Evolutionary conservation across 2,888 invertebrate species (phyloP), one percentile per base, ranked within the genome.

Genomic region (Copidosoma aretas): DNA sequence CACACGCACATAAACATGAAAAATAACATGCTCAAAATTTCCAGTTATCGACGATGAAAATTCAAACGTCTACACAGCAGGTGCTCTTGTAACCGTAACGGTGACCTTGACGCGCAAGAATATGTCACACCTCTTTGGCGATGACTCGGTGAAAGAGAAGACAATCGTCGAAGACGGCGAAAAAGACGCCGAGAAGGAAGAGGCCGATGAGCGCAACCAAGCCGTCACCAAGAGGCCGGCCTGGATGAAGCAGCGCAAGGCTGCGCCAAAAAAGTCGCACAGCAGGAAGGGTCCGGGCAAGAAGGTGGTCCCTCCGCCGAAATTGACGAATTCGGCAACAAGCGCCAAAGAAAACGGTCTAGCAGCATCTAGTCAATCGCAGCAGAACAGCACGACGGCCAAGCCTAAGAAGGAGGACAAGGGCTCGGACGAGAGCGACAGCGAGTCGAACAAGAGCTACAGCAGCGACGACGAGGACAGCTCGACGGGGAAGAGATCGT

Each of bases 21-120:
- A 52, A 52, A 10, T 17, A 56, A 32, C 24, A 10, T 22, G 3
- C 8, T 3, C 24, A 63, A 61, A 64, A 0, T 21, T 68, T 71
- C 25, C 22, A 95, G 98, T 99, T 57, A 92, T 98, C 80, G 97
- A 97, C 79, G 99, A 99, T 83, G 99, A 99, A 82, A 97, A 98
- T 81, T 93, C 97, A 1, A 93, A 93, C 51, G 94, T 94, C 66
- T 97, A 98, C 68, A 99, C 99, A 0, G 97, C 98, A 15, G 97
- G 97, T 54, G 97, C 98, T 22, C 95, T 98, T 75, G 97, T 99
- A 0, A 99, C 99, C 0, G 96, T 99, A 0, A 97, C 97, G 0
- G 97, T 98, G 2, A 91, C 89, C 46, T 85, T 99, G 65, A 87
- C 88, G 17, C 88, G 99, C 59, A 90, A 90, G 77, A 90, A 93